Evolutionary conservation across 2,888 invertebrate species (phyloP), one percentile per base, ranked within the genome.

Genomic region (Tenthredo livida): DNA sequence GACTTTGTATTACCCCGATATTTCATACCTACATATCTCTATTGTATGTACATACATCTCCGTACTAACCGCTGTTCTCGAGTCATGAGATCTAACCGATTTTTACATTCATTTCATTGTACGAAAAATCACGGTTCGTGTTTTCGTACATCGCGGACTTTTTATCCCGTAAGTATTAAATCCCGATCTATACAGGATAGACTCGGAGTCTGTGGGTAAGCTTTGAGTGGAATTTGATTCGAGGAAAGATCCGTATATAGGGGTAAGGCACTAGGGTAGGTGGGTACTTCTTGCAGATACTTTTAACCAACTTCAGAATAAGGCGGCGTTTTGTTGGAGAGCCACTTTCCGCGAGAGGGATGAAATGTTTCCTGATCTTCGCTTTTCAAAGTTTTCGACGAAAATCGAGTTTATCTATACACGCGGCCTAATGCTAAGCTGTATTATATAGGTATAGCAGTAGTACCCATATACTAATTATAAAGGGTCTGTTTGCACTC

Each of bases 241-340:
- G 29, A 17, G 33, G 29, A 67, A 67, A 67, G 17, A 67, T 17
- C 33, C 33, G 67, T 33, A 33, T 67, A 33, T 33, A 67, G 67
- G 29, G 67, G 33, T 33, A 17, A 17, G 67, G 10, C 10, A 15
- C 15, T 17, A 67, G 67, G 67, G 15, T 17, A 67, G 65, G 65
- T 17, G 6, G 17, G 33, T 67, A 33, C 33, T 67, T 33, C 12
- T 67, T 33, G 67, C 33, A 33, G 67, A 67, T 67, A 67, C 67
- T 67, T 67, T 33, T 67, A 33, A 67, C 33, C 29, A 67, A 67
- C 67, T 67, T 67, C 61, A 61, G 67, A 33, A 67, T 67, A 67
- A 33, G 33, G 15, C 33, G 33, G 67, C 33, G 29, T 67, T 67
- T 33, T 67, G 12, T 67, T 67, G 0, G 33, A 67, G 33, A 67